Percentiles rank a stretch among this genome's conserved stretches.
These are phyloP conservation scores for Leptarthrus brevirostris DNA, from an alignment of 2,888 invertebrate species.

Conservation along the genomic window DNA sequence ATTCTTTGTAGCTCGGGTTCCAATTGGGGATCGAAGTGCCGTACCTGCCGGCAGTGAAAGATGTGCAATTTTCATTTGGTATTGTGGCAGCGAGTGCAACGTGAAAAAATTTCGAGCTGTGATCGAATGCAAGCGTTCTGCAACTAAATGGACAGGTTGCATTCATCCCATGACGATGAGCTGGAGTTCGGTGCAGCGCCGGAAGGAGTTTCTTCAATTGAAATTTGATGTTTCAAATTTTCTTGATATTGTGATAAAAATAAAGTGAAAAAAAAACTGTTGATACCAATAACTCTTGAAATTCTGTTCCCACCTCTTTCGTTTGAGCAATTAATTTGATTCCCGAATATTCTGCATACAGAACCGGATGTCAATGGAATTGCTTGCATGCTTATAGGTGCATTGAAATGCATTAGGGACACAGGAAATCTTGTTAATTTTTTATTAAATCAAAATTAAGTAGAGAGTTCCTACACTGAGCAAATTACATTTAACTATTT, in stretches of 20 bases:
- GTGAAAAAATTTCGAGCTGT: constrained; percentile 60
- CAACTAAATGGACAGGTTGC: constrained; percentile 62
- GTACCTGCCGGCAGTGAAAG: constrained; percentile 51
- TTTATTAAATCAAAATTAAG: no score
- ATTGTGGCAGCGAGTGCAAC: constrained; percentile 57
- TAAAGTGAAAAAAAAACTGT: constrained; percentile 56
- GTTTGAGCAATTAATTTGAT: no score
- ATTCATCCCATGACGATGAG: constrained; percentile 61
- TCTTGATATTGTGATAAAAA: constrained; percentile 61
- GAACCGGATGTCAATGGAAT: no score
- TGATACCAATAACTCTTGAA: background rate
- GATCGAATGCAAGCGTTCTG: constrained; percentile 61
- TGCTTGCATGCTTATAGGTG: no score
- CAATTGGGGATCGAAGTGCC: constrained; percentile 2
- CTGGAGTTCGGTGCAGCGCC: constrained; percentile 60
- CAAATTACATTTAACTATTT: no score
- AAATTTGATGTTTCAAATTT: constrained; percentile 56
- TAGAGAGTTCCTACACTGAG: no score
- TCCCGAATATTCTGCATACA: no score
- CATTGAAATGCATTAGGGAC: no score
- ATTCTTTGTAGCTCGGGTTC: constrained; percentile 43
- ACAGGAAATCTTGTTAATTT: no score
- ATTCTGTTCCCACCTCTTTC: background rate
- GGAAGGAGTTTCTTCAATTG: constrained; percentile 59
- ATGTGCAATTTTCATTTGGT: constrained; percentile 63